Evolutionary conservation across 2,888 invertebrate species (phyloP), one percentile per base, ranked within the genome.

Genomic region (Ametastegia equiseti): DNA sequence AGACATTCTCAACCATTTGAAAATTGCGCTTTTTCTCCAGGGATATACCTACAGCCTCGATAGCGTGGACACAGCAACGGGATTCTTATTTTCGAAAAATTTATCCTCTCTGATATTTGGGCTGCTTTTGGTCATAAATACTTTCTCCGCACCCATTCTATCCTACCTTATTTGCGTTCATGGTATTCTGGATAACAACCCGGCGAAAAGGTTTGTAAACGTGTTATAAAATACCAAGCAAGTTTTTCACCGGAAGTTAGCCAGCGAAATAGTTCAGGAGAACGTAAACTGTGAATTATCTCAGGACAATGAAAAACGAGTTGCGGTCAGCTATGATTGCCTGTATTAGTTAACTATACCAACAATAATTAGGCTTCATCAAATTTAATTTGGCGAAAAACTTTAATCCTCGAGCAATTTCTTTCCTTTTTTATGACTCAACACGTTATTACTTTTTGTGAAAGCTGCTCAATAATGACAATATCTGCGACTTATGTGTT

Each of bases 161-260:
- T 73, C 73, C 7, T 73, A 73, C 15, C 73, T 73, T 42, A 73
- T 73, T 73, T 73, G 73, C 50, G 19, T 73, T 11, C 73, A 73
- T n/a, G 45, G 65, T 30, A 80, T 80, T 11, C 15, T 65, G 13
- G 33, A 19, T 47, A 80, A 67, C 47, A 80, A 80, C 65, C 19
- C 19, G 23, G 30, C 42, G n/a, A 33, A 15, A 27, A 80, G 79
- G 79, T 80, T 42, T 15, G 79, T 67, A 65, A n/a, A n/a, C n/a
- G n/a, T 23, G 9, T 60, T 30, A 36, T 60, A 9, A 27, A 42
- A 69, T 42, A 1, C 5, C 15, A 60, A 30, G 15, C 15, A n/a
- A 27, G 7, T 19, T 60, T 54, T 23, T 19, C 23, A 54, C 54
- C 6, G 23, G 9, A 54, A 54, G n/a, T 54, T 54, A 19, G 23